Base-by-base conservation (phyloP, 2,113 vertebrate genomes). In the Arenaria interpres region DNA sequence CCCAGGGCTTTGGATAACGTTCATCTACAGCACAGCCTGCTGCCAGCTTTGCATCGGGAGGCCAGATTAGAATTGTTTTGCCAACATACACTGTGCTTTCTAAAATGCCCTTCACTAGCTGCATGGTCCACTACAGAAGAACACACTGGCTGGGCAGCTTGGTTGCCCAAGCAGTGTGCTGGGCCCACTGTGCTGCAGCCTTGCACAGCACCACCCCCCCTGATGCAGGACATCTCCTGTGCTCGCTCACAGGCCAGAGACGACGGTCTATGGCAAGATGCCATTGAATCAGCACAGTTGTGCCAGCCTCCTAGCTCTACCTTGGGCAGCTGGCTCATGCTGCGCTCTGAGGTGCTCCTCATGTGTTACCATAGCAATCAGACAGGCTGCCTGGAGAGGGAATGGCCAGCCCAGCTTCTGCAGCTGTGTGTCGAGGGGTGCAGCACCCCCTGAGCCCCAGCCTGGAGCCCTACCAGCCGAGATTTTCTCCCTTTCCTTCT, bases 231-330 rank as follows among this genome's bases (percentile, higher is more conserved):
- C 46, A 9, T 4, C 85, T 50, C 28, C 85, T 9, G 80, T 0
- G 0, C 35, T 2, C 15, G 41, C 54, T 45, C 7, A 0, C 0
- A 0, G 91, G 19, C n/a, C 39, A 18, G 67, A 6, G 1, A 2
- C 8, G 48, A 2, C 2, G 12, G 53, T 13, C 39, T 6, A 2
- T n/a, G 68, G 20, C 22, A 10, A 16, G 68, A 5, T 45, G 64
- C 64, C 76, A 13, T 0, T 8, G 68, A 56, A 41, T 22, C 37
- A 41, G 45, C 50, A 48, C 46, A 48, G 72, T 12, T 0, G 0
- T 35, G 46, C 72, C 76, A 79, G 53, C 63, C 45, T 33, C 67
- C 62, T 62, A n/a, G 46, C 51, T 46, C 33, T 66, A 27, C 12
- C 74, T 18, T 1, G 2, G 64, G 63, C 12, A 66, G 72, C 59